Conservation (phyloP, 1,140 invertebrate species). For the Theocolax elegans region DNA sequence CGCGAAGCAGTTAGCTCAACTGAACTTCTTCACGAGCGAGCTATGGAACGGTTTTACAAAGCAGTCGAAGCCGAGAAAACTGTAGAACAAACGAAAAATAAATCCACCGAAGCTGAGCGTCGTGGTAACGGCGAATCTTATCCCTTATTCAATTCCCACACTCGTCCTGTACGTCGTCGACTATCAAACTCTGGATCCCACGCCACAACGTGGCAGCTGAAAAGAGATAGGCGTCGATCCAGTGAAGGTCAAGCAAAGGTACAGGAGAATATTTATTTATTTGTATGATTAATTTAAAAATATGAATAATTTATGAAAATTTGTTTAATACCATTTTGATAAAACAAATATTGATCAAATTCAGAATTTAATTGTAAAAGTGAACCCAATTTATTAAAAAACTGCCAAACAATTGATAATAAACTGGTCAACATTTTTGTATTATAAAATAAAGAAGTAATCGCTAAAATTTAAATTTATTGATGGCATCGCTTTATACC, state of each 20-base stretch:
- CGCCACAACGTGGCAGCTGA: constrained; percentile 49
- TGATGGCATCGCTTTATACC: too few relatives aligned
- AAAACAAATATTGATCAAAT: too few relatives aligned
- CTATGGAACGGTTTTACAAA: constrained; percentile 82
- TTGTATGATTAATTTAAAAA: too few relatives aligned
- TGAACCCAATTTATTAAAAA: too few relatives aligned
- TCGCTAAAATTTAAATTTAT: too few relatives aligned
- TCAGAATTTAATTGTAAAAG: too few relatives aligned
- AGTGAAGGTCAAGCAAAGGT: constrained; percentile 56
- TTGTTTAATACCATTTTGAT: too few relatives aligned
- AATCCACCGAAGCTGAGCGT: constrained; percentile 57
- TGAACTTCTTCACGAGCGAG: constrained; percentile 81
- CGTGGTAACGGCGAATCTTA: constrained; percentile 43
- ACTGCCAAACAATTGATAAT: too few relatives aligned
- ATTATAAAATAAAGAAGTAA: too few relatives aligned
- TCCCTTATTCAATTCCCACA: constrained; percentile 44
- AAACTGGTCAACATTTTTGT: too few relatives aligned
- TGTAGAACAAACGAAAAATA: constrained; percentile 53
- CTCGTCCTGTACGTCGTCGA: constrained; percentile 47
- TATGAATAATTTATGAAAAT: too few relatives aligned
- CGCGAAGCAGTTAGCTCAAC: constrained; percentile 83
- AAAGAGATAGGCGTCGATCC: constrained; percentile 56
- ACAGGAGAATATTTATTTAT: too few relatives aligned
- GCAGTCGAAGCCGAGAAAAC: constrained; percentile 79
- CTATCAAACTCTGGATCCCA: constrained; percentile 51